Conservation (phyloP, 2,888 invertebrate genomes). For the Eledona agricola region DNA sequence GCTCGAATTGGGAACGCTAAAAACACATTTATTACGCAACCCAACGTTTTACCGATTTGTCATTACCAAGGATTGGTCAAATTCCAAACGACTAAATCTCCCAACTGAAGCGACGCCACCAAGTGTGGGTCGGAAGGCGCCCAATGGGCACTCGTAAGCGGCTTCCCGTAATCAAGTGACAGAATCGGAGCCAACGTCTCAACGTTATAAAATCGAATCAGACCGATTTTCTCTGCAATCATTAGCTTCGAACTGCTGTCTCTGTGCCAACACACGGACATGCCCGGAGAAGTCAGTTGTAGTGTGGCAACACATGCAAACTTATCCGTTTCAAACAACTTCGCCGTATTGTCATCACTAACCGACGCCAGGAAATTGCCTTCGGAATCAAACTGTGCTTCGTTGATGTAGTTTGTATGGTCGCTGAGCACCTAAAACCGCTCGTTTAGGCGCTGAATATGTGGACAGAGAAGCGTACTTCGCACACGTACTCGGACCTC, state of each 20-base stretch:
- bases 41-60: background rate
- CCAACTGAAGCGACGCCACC: conserved; percentile 72
- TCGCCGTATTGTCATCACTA: conserved; percentile 79
- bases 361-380: conserved; percentile 77
- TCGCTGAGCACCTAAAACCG: conserved; percentile 66
- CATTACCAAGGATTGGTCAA: conserved; percentile 71
- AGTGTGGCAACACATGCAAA: conserved; percentile 68
- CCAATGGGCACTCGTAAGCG: conserved; percentile 77
- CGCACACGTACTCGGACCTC: conserved; percentile 62
- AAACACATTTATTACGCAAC: conserved; percentile 5
- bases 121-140: conserved; percentile 68
- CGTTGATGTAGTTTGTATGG: conserved; percentile 76
- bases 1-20: conserved; percentile 69
- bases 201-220: conserved; percentile 77
- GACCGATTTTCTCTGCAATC: conserved; percentile 79
- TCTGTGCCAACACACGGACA: conserved; percentile 74
- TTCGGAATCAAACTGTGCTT: conserved; percentile 73
- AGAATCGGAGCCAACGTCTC: conserved; percentile 72
- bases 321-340: conserved; percentile 70
- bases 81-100: conserved; percentile 76
- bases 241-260: conserved; percentile 76
- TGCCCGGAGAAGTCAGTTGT: conserved; percentile 71
- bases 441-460: background rate
- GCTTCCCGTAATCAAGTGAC: conserved; percentile 71
- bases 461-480: conserved; percentile 53